Conservation (phyloP, 2,888 invertebrate species). For the Spisula subtruncata region DNA sequence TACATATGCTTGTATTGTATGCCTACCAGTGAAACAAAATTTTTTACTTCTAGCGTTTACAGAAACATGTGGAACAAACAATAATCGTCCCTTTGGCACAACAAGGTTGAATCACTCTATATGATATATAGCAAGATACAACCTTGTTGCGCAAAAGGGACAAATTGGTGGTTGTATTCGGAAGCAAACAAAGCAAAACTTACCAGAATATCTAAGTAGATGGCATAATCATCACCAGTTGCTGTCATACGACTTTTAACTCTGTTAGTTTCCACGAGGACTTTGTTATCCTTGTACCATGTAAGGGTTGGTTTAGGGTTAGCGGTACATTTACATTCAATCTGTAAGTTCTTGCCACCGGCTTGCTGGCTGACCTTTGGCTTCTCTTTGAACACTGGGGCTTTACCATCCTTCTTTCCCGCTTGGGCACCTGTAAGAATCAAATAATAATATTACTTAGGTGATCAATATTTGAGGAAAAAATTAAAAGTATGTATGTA, state of each 20-base stretch:
- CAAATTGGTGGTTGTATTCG: too few relatives aligned
- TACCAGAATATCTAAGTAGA: slow-evolving; percentile 91
- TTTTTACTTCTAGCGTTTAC: too few relatives aligned
- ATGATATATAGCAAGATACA: too few relatives aligned
- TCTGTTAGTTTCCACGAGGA: slow-evolving; percentile 93
- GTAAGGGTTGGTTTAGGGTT: slow-evolving; percentile 97
- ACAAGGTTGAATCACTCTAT: too few relatives aligned
- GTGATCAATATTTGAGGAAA: background rate
- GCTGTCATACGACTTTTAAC: slow-evolving; percentile 94
- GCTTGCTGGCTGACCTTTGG: slow-evolving; percentile 99
- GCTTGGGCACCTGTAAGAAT: slow-evolving; percentile 58
- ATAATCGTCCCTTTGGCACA: too few relatives aligned
- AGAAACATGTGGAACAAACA: too few relatives aligned
- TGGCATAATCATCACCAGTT: slow-evolving; percentile 94
- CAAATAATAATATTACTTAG: background rate
- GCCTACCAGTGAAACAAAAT: too few relatives aligned
- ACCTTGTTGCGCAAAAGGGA: too few relatives aligned
- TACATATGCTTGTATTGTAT: too few relatives aligned
- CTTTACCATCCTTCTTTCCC: slow-evolving; percentile 86
- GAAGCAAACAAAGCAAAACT: slow-evolving; percentile 42
- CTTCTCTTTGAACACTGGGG: slow-evolving; percentile 98
- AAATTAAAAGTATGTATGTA: too few relatives aligned
- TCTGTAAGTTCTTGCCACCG: slow-evolving; percentile 97
- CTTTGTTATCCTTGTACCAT: slow-evolving; percentile 97
- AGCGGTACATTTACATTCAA: slow-evolving; percentile 97